Percentiles rank a stretch among this genome's conserved stretches.
Evolutionary conservation across 1,140 invertebrate species (phyloP).

Genomic region (Pentalonia nigronervosa): DNA sequence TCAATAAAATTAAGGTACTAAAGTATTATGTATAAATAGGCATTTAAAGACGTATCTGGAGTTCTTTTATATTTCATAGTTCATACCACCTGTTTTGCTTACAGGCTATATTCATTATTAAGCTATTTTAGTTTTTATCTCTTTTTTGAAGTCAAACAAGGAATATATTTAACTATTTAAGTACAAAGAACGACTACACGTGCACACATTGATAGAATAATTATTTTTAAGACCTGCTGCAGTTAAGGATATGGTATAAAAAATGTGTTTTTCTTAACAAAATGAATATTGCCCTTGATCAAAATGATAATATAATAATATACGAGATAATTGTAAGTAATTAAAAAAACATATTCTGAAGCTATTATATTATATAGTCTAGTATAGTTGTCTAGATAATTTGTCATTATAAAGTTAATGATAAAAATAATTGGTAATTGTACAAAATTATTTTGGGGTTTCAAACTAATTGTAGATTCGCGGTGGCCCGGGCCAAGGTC

Average conservation of each 20-base stretch:
- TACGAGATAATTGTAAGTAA: neutral
- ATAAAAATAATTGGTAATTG: neutral
- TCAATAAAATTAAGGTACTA: neutral
- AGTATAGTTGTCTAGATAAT: neutral
- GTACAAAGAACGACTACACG: neutral
- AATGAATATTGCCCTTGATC: neutral
- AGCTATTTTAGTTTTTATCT: neutral
- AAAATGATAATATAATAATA: neutral
- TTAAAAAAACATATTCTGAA: slow-evolving; percentile 2
- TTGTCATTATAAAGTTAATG: neutral
- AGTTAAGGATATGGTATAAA: neutral
- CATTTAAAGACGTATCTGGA: neutral
- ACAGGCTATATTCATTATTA: neutral
- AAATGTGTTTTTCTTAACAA: neutral
- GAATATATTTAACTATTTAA: neutral
- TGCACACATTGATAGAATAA: neutral
- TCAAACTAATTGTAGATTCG: slow-evolving; percentile 12
- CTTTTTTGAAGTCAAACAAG: neutral
- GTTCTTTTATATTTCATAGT: neutral
- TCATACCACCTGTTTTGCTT: neutral
- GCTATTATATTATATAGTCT: neutral
- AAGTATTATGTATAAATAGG: neutral
- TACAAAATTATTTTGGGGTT: neutral
- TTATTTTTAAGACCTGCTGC: neutral
- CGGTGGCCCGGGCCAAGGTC: slow-evolving; percentile 35